These are phyloP conservation scores for Sebastes trivittatus DNA, from an alignment of 2,797 vertebrate genomes.

Conservation along the genomic window DNA sequence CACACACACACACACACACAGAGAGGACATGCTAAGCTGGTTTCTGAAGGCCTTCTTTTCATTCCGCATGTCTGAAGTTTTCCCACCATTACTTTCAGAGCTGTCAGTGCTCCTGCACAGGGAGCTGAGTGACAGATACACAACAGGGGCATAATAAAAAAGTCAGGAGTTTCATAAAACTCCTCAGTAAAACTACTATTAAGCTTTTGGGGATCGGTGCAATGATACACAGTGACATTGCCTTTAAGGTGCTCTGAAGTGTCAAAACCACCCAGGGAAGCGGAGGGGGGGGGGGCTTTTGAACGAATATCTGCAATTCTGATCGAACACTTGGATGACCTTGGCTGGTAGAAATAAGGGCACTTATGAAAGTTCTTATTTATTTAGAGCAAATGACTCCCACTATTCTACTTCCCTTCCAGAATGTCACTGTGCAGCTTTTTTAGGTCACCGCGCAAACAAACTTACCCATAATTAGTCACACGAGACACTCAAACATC, in stretches of 20 bases:
- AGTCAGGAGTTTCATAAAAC: constrained; percentile 59
- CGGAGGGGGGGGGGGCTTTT: not conserved
- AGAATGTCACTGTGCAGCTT: constrained; percentile 2
- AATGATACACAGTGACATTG: constrained; percentile 48
- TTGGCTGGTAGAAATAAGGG: constrained; percentile 36
- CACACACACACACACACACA: not conserved
- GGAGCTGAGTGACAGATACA: constrained; percentile 65
- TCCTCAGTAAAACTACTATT: constrained; percentile 55
- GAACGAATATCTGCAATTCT: constrained; percentile 33
- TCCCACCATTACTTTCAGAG: constrained; percentile 47
- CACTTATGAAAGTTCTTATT: not conserved
- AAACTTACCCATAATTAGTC: constrained; percentile 32
- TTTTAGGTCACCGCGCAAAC: not conserved
- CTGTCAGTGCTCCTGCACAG: constrained; percentile 58
- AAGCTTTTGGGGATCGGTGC: constrained; percentile 44
- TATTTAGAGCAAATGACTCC: constrained; percentile 16
- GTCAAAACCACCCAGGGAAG: constrained; percentile 50
- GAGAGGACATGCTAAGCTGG: constrained; percentile 51
- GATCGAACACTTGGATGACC: constrained; percentile 50
- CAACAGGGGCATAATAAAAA: constrained; percentile 57
- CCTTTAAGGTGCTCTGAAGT: constrained; percentile 60
- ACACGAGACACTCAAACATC: constrained; percentile 6
- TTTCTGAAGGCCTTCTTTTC: constrained; percentile 51
- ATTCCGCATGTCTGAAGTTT: constrained; percentile 49
- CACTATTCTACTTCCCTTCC: not conserved